Evolutionary conservation across 1,140 invertebrate genomes (phyloP).

Genomic region (Calephelis nemesis): DNA sequence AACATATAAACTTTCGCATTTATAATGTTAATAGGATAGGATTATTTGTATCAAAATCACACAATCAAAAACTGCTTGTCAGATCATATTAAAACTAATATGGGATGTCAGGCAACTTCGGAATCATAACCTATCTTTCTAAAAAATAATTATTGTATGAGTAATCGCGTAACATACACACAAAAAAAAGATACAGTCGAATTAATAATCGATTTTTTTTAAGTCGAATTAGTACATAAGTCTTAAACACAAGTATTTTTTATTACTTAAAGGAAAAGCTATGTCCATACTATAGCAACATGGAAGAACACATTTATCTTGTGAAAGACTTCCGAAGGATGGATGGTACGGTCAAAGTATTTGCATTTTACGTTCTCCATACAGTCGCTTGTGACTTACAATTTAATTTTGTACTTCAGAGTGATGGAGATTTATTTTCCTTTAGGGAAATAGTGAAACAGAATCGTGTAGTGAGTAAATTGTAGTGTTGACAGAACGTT

Average conservation of each 20-base stretch:
- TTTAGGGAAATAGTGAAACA: conserved; percentile 3
- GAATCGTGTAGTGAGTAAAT: conserved; percentile 11
- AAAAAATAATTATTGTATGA: too few species aligned
- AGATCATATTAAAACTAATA: too few species aligned
- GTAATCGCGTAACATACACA: too few species aligned
- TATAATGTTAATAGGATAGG: too few species aligned
- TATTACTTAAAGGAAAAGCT: conserved; percentile 17
- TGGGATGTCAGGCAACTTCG: too few species aligned
- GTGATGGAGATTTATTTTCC: conserved; percentile 16
- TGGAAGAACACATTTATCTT: conserved; percentile 51
- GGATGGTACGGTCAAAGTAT: conserved; percentile 43
- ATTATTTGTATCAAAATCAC: too few species aligned
- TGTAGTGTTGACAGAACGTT: conserved; percentile 5
- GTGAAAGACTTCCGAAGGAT: conserved; percentile 37
- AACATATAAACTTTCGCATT: too few species aligned
- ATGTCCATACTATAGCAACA: conserved; percentile 34
- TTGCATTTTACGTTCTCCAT: conserved; percentile 42
- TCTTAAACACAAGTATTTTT: background rate
- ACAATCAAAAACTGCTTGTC: too few species aligned
- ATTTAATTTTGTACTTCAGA: conserved; percentile 12
- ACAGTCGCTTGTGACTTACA: conserved; percentile 5
- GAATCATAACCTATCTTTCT: too few species aligned
- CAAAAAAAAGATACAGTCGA: too few species aligned
- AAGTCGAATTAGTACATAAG: too few species aligned
- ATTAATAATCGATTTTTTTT: too few species aligned